Percentiles rank a stretch among this genome's conserved stretches.
phyloP scores from a whole-genome alignment of 1,140 invertebrate species.

The Phenacoccus solenopsis region DNA sequence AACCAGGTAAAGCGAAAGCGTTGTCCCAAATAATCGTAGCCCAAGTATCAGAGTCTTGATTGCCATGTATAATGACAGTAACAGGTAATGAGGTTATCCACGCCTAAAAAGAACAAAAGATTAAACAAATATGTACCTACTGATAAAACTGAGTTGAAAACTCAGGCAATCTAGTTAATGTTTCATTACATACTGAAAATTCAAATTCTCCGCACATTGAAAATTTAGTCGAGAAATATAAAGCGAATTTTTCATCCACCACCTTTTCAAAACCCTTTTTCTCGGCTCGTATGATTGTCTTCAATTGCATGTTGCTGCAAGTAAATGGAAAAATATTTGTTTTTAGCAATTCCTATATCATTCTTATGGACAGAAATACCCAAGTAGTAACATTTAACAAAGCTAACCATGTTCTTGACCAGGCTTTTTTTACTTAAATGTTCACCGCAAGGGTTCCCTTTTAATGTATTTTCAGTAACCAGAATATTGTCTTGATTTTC shows the following conservation, averaged over 20 bases:
- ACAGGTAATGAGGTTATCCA: constrained; percentile 91
- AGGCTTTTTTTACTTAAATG: too few species aligned
- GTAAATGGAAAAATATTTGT: too few species aligned
- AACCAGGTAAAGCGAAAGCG: constrained; percentile 82
- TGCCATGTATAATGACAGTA: constrained; percentile 97
- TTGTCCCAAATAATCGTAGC: constrained; percentile 97
- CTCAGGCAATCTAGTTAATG: too few species aligned
- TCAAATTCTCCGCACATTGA: constrained; percentile 80
- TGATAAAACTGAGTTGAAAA: too few species aligned
- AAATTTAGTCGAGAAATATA: constrained; percentile 86
- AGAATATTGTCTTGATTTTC: too few species aligned
- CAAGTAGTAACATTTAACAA: too few species aligned
- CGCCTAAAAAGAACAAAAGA: constrained; percentile 40
- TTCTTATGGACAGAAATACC: too few species aligned
- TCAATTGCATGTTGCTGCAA: constrained; percentile 87
- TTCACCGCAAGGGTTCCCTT: constrained; percentile 50
- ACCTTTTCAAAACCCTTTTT: constrained; percentile 89
- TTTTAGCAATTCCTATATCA: too few species aligned
- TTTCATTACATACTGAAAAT: constrained; percentile 75
- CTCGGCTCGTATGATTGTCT: constrained; percentile 86
- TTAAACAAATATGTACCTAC: too few species aligned
- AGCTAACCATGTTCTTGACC: too few species aligned
- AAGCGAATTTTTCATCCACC: constrained; percentile 94
- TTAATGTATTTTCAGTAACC: too few species aligned
- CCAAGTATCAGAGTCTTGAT: constrained; percentile 95